A percentile compares a stretch with the other conserved stretches of the same genome.
Evolutionary conservation across 2,113 vertebrate genomes (phyloP).

Genomic region (Python bivittatus): DNA sequence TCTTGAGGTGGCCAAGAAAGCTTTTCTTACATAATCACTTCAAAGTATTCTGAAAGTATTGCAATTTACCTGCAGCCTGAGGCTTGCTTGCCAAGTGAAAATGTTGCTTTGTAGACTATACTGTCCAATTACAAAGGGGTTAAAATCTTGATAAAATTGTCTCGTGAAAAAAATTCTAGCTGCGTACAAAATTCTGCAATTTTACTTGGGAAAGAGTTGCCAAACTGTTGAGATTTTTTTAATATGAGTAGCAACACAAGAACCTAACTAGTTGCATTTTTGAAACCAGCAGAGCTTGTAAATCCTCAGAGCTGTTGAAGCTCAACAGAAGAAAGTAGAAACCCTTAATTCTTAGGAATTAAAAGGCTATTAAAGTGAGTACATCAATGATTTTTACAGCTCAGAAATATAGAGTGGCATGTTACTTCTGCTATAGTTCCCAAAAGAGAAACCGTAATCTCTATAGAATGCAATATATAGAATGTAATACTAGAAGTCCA

Average conservation of each 20-base stretch:
- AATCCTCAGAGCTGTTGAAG: constrained; percentile 12
- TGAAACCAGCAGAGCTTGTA: constrained; percentile 18
- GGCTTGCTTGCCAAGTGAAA: constrained; percentile 23
- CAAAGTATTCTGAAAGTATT: not conserved
- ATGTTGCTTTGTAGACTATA: constrained; percentile 48
- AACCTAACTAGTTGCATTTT: not conserved
- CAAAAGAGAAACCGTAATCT: not conserved
- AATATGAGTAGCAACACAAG: not conserved
- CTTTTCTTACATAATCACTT: not conserved
- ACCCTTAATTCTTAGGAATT: constrained; percentile 10
- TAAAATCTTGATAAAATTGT: constrained; percentile 26
- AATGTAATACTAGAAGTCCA: not conserved
- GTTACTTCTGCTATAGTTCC: not conserved
- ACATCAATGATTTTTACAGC: not conserved
- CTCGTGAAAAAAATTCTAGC: not conserved
- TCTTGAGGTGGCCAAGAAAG: constrained; percentile 44
- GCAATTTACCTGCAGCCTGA: constrained; percentile 10
- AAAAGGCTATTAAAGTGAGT: not conserved
- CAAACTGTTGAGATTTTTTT: not conserved
- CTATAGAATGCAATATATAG: not conserved
- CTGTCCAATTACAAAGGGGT: constrained; percentile 27
- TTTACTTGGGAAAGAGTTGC: not conserved
- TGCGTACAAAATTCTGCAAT: not conserved
- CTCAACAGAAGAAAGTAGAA: not conserved
- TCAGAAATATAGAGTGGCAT: not conserved